phyloP scores from a whole-genome alignment of 2,797 vertebrate species.

The Mionectes olivaceus region DNA sequence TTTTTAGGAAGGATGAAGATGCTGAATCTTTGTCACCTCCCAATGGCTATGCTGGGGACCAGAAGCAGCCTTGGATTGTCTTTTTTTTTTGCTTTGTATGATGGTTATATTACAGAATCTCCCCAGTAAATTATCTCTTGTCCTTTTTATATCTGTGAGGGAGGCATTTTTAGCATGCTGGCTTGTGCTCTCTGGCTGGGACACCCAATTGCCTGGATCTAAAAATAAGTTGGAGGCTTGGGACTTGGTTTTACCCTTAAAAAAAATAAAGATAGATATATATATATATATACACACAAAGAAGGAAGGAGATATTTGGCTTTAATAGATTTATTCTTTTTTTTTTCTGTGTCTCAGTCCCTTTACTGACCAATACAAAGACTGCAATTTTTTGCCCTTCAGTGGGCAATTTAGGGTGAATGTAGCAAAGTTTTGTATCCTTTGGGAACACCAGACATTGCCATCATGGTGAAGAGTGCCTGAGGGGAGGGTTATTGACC shows the following conservation, averaged over 20 bases:
- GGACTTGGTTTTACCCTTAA: background rate
- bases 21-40: background rate
- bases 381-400: background rate
- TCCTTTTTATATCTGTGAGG: conserved; percentile 59
- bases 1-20: background rate
- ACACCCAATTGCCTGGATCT: conserved; percentile 19
- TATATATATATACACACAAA: background rate
- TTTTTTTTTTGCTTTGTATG: background rate
- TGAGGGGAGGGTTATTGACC: background rate
- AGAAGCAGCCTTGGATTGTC: background rate
- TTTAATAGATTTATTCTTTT: background rate
- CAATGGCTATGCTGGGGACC: conserved; percentile 26
- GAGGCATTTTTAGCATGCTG: conserved; percentile 64
- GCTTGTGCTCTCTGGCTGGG: background rate
- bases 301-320: background rate
- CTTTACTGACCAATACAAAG: background rate
- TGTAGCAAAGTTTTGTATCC: background rate
- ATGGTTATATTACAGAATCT: conserved; percentile 61
- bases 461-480: background rate
- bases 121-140: conserved; percentile 53
- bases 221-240: conserved; percentile 69
- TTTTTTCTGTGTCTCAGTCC: background rate
- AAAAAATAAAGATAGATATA: background rate
- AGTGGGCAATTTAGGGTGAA: background rate
- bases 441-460: background rate